A percentile compares a stretch with the other conserved stretches of the same genome.
Evolutionary conservation across 37 sponge, comb jelly and placozoan genomes (phyloP).

Genomic region (Beroe forskalii): DNA sequence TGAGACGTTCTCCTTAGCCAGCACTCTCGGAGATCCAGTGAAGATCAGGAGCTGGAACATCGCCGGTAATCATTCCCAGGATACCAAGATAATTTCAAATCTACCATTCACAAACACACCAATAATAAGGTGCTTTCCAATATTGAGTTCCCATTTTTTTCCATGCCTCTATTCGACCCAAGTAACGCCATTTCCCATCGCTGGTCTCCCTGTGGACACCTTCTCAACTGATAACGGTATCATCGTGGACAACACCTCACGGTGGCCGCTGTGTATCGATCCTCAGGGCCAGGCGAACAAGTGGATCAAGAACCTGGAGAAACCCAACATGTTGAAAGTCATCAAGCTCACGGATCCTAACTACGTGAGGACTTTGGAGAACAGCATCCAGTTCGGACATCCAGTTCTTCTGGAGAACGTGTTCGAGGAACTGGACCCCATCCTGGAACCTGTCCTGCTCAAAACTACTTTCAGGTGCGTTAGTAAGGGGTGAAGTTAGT

Average conservation of each 20-base stretch:
- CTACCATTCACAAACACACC: too few relatives aligned
- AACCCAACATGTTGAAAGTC: slow-evolving; percentile 80
- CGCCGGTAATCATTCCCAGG: slow-evolving; percentile 68
- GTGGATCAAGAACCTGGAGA: slow-evolving; percentile 99
- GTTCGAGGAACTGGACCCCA: slow-evolving; percentile 95
- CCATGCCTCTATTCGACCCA: too few relatives aligned
- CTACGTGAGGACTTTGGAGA: slow-evolving; percentile 96
- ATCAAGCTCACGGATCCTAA: slow-evolving; percentile 95
- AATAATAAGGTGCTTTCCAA: too few relatives aligned
- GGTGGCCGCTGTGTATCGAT: slow-evolving; percentile 98
- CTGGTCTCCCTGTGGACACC: slow-evolving; percentile 88
- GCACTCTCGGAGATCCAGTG: slow-evolving; percentile 91
- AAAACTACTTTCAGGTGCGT: slow-evolving; percentile 91
- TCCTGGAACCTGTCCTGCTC: slow-evolving; percentile 93
- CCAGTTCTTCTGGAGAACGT: slow-evolving; percentile 93
- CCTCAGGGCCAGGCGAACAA: slow-evolving; percentile 99
- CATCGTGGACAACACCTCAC: slow-evolving; percentile 82
- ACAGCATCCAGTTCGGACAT: slow-evolving; percentile 96
- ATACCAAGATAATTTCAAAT: too few relatives aligned
- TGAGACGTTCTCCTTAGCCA: slow-evolving; percentile 74
- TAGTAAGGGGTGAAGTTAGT: too few relatives aligned
- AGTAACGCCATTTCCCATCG: too few relatives aligned
- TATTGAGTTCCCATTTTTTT: too few relatives aligned
- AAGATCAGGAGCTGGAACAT: slow-evolving; percentile 96
- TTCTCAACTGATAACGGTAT: slow-evolving; percentile 98